Base-by-base conservation (phyloP, 2,888 invertebrate species). In the Coleophora deauratella region DNA sequence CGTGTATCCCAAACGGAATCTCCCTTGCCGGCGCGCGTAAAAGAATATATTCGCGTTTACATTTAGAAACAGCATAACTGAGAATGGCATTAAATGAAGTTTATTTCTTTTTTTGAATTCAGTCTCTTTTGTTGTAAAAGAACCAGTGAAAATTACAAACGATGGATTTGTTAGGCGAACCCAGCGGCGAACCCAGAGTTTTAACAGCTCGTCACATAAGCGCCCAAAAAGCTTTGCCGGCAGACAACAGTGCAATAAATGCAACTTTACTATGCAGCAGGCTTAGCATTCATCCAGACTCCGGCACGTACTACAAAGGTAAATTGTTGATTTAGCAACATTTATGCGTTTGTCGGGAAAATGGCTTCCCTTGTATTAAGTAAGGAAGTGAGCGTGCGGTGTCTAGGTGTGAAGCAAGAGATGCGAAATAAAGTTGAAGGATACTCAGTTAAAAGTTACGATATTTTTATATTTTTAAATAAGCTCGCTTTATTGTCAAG, bases 281-380 rank as follows among this genome's bases (percentile, higher is more conserved):
- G 35, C 73, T 74, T 55, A 78, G 66, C 50, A 58, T 72, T 44
- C 64, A 72, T 47, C 86, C 86, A 11, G 77, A 80, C 57, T 73
- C 84, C 44, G 56, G 54, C 35, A 56, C 78, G 12, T 85, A 86
- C 53, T 60, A 69, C 37, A 53, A 69, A 74, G 86, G 86, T 86
- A 72, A 66, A 40, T 6, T 21, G 21, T 21, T 21, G 3, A 21
- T 21, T 21, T 21, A 21, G 21, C 21, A 21, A 21, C 21, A 21
- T 6, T 21, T 21, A 21, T 21, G 21, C 3, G 21, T 21, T 21
- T 21, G 21, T 21, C 21, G 6, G 21, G 21, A 21, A 21, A 21
- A 21, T 21, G 21, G 6, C 21, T 21, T 21, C 21, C 21, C 6
- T 21, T 21, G n/a, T n/a, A n/a, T n/a, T n/a, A n/a, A n/a, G n/a